These are phyloP conservation scores for Sitta europaea DNA, from an alignment of 2,113 vertebrate genomes.

Conservation along the genomic window DNA sequence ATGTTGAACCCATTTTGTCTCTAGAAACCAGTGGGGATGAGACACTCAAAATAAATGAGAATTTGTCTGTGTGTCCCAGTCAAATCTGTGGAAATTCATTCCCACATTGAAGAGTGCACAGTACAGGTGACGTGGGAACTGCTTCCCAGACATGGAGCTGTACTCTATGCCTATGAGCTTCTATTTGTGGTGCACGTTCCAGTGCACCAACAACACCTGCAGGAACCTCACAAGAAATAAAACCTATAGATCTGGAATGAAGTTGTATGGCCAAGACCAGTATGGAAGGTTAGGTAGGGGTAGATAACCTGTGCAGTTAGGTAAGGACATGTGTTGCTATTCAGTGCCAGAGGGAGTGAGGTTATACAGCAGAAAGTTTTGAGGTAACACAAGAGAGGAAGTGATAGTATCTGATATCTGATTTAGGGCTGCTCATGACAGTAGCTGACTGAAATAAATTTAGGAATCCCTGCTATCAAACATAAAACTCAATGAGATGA, in stretches of 20 bases:
- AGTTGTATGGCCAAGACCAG: not conserved
- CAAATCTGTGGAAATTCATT: not conserved
- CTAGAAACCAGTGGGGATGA: not conserved
- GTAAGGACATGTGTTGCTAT: not conserved
- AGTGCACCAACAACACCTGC: not conserved
- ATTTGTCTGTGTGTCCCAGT: not conserved
- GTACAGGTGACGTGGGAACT: not conserved
- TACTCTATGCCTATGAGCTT: not conserved
- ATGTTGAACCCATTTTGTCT: not conserved
- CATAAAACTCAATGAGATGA: not conserved
- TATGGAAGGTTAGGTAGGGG: not conserved
- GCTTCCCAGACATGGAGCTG: not conserved
- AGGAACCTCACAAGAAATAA: not conserved
- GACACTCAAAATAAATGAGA: not conserved
- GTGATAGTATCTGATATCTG: not conserved
- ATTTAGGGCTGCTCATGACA: not conserved
- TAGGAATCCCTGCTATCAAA: not conserved
- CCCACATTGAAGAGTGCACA: not conserved
- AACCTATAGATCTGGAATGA: not conserved
- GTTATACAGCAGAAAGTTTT: not conserved
- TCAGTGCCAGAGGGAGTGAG: not conserved
- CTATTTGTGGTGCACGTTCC: fast-evolving
- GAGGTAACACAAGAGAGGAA: not conserved
- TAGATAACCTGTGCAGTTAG: not conserved
- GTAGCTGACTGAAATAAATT: not conserved